phyloP scores from a whole-genome alignment of 1,140 invertebrate genomes.

The Myzus persicae region DNA sequence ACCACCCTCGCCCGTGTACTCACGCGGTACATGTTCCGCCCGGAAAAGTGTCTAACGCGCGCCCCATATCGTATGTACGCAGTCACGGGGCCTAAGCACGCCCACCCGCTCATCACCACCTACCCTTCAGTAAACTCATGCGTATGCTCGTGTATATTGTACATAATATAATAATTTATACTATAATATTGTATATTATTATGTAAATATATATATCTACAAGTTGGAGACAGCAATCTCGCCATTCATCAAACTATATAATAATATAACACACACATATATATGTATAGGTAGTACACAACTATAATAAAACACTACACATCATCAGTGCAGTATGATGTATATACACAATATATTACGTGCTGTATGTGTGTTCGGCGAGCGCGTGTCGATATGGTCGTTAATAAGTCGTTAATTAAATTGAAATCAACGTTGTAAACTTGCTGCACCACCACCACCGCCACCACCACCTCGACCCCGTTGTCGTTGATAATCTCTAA shows the following conservation, averaged over 20 bases:
- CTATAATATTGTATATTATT: not conserved
- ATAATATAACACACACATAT: not conserved
- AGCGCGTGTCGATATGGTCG: not conserved
- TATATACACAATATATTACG: not conserved
- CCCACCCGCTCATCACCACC: not conserved
- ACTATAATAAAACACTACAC: not conserved
- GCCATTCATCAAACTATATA: not conserved
- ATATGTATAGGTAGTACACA: not conserved
- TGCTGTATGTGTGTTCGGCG: too few relatives aligned
- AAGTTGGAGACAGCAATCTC: not conserved
- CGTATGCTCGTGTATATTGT: not conserved
- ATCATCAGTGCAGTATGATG: not conserved
- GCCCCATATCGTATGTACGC: not conserved
- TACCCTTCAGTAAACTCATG: not conserved
- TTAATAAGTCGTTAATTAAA: constrained; percentile 32
- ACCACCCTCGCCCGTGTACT: not conserved
- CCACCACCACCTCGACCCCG: not conserved
- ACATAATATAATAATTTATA: not conserved
- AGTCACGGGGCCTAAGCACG: not conserved
- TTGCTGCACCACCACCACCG: not conserved
- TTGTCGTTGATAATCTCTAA: not conserved
- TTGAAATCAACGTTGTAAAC: constrained; percentile 6
- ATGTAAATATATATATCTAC: not conserved
- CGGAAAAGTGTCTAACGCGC: not conserved
- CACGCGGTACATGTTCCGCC: not conserved